A percentile compares a stretch with the other conserved stretches of the same genome.
phyloP scores from a whole-genome alignment of 2,888 invertebrate genomes.

The Bibio marci region DNA sequence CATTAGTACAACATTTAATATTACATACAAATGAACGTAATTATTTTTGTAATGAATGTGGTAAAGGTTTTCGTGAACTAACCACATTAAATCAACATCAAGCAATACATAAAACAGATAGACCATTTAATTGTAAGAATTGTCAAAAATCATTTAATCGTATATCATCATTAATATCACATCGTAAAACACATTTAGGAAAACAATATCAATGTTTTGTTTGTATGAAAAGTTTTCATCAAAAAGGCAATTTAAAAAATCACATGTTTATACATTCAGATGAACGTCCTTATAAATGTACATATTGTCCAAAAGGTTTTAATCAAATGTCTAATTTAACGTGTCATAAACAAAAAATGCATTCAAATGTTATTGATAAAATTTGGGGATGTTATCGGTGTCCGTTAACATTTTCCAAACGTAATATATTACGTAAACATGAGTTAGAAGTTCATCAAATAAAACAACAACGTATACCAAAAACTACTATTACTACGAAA shows the following conservation, averaged over 20 bases:
- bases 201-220: constrained; percentile 58
- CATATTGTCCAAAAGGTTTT: constrained; percentile 55
- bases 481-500: too few relatives aligned
- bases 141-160: constrained; percentile 65
- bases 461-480: too few relatives aligned
- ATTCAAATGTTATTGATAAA: constrained; percentile 5
- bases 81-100: constrained; percentile 60
- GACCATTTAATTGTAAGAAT: constrained; percentile 55
- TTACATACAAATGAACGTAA: constrained; percentile 63
- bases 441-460: constrained; percentile 8
- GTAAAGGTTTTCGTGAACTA: constrained; percentile 56
- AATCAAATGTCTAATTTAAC: constrained; percentile 68
- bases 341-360: constrained; percentile 39
- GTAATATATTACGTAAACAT: constrained; percentile 8
- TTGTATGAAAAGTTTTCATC: constrained; percentile 64
- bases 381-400: constrained; percentile 8
- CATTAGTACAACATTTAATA: constrained; percentile 55
- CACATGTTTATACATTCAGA: constrained; percentile 65
- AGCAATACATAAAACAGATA: constrained; percentile 59
- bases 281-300: constrained; percentile 60
- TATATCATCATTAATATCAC: constrained; percentile 63
- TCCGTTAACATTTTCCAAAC: constrained; percentile 8
- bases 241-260: constrained; percentile 65
- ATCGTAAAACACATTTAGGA: constrained; percentile 57
- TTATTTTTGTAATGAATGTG: constrained; percentile 53